Evolutionary conservation across 2,888 invertebrate species (phyloP).

Genomic region (Cheiracanthium punctorium): DNA sequence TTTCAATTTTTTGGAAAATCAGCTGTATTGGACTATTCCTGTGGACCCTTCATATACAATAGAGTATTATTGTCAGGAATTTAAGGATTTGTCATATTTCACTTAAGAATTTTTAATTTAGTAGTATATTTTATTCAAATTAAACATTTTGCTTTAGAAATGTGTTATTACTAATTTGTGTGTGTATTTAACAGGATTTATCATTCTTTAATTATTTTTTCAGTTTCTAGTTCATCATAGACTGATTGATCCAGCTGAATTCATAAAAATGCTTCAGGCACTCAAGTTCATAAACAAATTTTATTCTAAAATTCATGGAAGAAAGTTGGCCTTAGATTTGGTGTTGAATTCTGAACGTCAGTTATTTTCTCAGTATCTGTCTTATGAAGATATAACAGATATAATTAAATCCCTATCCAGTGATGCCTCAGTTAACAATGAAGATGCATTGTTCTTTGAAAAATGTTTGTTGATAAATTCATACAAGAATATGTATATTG

Average conservation of each 20-base stretch:
- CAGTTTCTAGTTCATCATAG: neutral
- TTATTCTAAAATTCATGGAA: neutral
- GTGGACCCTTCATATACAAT: no score
- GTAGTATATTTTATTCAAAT: no score
- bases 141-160: no score
- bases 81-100: no score
- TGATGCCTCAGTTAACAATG: neutral
- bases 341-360: neutral
- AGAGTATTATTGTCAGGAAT: no score
- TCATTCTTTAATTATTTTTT: neutral
- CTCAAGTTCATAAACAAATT: neutral
- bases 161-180: no score
- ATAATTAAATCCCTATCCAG: neutral
- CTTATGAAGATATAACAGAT: neutral
- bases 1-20: no score
- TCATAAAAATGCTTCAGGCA: neutral
- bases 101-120: no score
- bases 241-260: neutral
- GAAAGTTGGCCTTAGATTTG: neutral
- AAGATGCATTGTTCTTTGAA: neutral
- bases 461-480: neutral
- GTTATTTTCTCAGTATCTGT: neutral
- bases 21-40: no score
- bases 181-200: neutral
- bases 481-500: neutral